Percentiles rank a stretch among this genome's conserved stretches.
phyloP scores from a whole-genome alignment of 2,888 invertebrate genomes.

The Leucozona laternaria region DNA sequence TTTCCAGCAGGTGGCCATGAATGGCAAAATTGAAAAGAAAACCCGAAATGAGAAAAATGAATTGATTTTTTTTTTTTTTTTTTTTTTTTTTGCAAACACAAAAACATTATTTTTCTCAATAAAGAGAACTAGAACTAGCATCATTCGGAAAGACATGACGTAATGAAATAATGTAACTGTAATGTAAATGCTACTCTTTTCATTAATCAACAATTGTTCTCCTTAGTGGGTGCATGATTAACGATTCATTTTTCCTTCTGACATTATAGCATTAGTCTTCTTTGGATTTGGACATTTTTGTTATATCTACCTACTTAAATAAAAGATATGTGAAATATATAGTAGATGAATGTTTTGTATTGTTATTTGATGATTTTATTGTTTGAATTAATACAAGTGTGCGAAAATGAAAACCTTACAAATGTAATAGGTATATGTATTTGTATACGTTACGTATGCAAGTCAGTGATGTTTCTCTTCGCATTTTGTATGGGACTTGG shows the following conservation, averaged over 20 bases:
- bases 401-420: no score
- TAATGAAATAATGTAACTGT: conserved; percentile 31
- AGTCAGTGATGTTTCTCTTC: no score
- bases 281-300: conserved; percentile 11
- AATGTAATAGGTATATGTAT: no score
- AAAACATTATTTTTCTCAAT: conserved; percentile 13
- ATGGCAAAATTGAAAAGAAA: conserved; percentile 6
- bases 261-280: conserved; percentile 32
- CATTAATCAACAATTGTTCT: conserved; percentile 42
- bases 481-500: no score
- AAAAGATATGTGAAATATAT: neutral
- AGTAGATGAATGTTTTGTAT: neutral
- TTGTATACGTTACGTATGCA: no score
- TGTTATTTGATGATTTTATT: neutral
- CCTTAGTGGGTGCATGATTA: conserved; percentile 31
- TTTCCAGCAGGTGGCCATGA: conserved; percentile 32
- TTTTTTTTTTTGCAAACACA: neutral
- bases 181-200: conserved; percentile 26
- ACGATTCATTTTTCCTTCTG: conserved; percentile 27
- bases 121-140: conserved; percentile 1
- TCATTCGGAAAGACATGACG: conserved; percentile 4
- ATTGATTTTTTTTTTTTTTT: neutral
- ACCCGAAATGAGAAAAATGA: conserved; percentile 19
- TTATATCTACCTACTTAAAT: neutral
- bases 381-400: neutral